Percentiles rank a stretch among this genome's conserved stretches.
These are phyloP conservation scores for Hypothenemus hampei DNA, from an alignment of 1,140 invertebrate species.

Conservation along the genomic window DNA sequence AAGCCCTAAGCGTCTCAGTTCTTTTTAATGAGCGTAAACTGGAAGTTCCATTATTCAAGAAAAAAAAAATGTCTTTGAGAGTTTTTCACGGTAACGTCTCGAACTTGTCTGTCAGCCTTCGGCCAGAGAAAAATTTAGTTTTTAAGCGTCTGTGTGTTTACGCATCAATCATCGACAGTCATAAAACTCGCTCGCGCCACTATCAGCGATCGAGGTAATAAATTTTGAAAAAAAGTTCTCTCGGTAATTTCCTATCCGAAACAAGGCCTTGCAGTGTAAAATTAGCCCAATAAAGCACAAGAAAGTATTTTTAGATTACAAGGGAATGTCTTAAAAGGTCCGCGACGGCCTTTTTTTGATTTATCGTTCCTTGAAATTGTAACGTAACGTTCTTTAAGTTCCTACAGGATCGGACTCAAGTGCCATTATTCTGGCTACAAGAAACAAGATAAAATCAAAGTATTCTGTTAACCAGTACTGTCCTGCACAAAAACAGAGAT, in stretches of 20 bases:
- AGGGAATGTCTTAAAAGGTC: constrained; percentile 25
- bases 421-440: not conserved
- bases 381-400: not conserved
- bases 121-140: too few species aligned
- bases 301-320: constrained; percentile 28
- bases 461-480: not conserved
- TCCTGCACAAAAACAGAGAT: not conserved
- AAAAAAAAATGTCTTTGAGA: too few species aligned
- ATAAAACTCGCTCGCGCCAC: constrained; percentile 17
- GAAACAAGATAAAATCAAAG: not conserved
- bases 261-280: constrained; percentile 24
- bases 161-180: constrained; percentile 12
- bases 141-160: not conserved
- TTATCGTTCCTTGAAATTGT: constrained; percentile 3
- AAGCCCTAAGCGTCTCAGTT: too few species aligned
- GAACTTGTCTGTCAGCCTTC: too few species aligned
- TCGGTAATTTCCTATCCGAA: constrained; percentile 20
- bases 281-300: constrained; percentile 22
- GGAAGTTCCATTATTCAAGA: too few species aligned
- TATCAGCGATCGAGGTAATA: constrained; percentile 21
- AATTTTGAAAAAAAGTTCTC: constrained; percentile 14
- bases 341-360: constrained; percentile 16
- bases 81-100: too few species aligned
- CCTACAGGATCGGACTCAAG: not conserved
- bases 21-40: too few species aligned